Base-by-base conservation (phyloP, 2,113 vertebrate species). In the Salvelinus fontinalis region DNA sequence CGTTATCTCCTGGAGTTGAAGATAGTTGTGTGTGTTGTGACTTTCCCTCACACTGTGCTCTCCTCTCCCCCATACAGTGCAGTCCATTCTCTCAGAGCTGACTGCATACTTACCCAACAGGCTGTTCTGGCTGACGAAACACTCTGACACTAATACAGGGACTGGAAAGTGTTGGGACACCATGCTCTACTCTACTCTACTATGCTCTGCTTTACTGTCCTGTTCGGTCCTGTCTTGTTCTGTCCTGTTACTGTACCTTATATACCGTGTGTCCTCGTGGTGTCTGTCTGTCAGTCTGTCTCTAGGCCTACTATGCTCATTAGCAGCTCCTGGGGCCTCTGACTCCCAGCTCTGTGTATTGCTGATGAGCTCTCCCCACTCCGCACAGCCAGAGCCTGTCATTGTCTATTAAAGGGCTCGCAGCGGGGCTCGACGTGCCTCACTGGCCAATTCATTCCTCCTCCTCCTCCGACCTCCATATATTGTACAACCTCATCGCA, bases 301-400 rank as follows among this genome's bases (percentile, higher is more conserved):
- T 49, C n/a, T 71, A 39, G 31, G 29, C 29, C 29, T 20, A 18
- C 29, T n/a, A 68, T 18, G 67, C 65, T 67, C 65, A 67, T 67
- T 67, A 67, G 65, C 65, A 67, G 65, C 26, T 67, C 65, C 39
- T 44, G 39, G 39, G 39, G 39, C 39, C 67, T 68, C 67, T 34
- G 29, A 3, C 31, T 34, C 67, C 18, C 31, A 31, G 67, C 29
- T 29, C 67, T 68, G 67, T 68, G 29, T 27, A 39, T 68, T 68
- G 14, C 18, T 68, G 31, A 68, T 20, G 67, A 68, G 31, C 16
- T 34, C 64, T 24, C n/a, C 26, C 27, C 31, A 13, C 29, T 29
- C 24, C 26, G 3, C 64, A 7, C 66, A 34, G 16, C 24, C 26
- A 62, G 59, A 22, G n/a, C 59, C 59, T 62, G 59, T 62, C 20